Evolutionary conservation across 2,113 vertebrate species (phyloP).

Genomic region (Chionomys nivalis): DNA sequence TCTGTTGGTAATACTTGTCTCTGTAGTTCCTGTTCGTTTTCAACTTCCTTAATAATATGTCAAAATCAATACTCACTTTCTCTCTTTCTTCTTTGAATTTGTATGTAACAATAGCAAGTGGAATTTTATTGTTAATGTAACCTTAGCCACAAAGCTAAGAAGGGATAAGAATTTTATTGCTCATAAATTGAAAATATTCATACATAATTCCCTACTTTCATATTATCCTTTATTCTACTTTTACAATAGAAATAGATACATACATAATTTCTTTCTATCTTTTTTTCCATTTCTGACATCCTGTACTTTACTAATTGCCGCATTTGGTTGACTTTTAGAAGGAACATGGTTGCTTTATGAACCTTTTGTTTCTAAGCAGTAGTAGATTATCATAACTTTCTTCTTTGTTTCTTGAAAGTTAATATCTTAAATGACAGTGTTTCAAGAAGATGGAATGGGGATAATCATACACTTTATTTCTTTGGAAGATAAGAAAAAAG

Average conservation of each 20-base stretch:
- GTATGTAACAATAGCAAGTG: background rate
- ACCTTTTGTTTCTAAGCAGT: background rate
- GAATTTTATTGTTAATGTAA: background rate
- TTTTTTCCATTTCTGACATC: background rate
- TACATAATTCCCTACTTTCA: background rate
- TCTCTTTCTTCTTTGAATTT: background rate
- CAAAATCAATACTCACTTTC: background rate
- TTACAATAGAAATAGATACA: background rate
- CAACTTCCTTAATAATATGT: background rate
- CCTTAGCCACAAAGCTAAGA: background rate
- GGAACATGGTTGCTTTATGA: background rate
- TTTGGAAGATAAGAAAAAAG: background rate
- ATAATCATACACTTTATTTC: background rate
- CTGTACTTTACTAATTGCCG: background rate
- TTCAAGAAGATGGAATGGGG: background rate
- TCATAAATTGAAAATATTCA: background rate
- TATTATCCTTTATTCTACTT: background rate
- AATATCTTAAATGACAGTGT: no score
- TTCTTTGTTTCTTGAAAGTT: background rate
- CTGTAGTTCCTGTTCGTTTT: background rate
- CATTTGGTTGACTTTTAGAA: background rate
- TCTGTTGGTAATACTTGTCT: no score
- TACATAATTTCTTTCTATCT: background rate
- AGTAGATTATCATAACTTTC: background rate
- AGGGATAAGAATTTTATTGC: background rate